Conservation (phyloP, 2,113 vertebrate genomes). For the Peromyscus maniculatus region DNA sequence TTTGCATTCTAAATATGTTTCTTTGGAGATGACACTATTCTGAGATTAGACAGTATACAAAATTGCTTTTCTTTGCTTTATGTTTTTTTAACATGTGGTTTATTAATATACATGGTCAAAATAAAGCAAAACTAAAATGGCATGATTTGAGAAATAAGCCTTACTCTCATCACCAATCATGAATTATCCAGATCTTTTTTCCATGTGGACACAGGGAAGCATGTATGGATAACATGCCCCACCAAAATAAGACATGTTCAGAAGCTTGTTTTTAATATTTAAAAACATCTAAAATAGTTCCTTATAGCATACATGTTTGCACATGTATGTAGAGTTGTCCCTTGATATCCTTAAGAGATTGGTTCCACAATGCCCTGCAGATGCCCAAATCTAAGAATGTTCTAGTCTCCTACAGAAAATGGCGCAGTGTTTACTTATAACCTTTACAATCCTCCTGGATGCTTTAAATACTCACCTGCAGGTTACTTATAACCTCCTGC, state of each 20-base stretch:
- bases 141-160: background rate
- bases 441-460: background rate
- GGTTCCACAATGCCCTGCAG: background rate
- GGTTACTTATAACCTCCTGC: background rate
- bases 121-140: constrained; percentile 17
- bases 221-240: background rate
- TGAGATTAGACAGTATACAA: background rate
- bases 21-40: background rate
- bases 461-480: background rate
- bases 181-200: background rate
- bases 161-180: background rate
- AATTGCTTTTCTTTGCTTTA: constrained; percentile 40
- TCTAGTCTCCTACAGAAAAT: background rate
- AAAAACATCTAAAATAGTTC: background rate
- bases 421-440: background rate
- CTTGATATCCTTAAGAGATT: background rate
- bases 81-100: constrained; percentile 55
- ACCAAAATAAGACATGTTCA: background rate
- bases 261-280: constrained; percentile 24
- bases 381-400: background rate
- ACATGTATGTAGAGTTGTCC: background rate
- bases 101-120: background rate
- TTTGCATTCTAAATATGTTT: background rate
- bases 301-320: background rate
- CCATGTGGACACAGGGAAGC: background rate